These are phyloP conservation scores for Aphaenogaster floridana DNA, from an alignment of 1,140 invertebrate genomes.

Conservation along the genomic window DNA sequence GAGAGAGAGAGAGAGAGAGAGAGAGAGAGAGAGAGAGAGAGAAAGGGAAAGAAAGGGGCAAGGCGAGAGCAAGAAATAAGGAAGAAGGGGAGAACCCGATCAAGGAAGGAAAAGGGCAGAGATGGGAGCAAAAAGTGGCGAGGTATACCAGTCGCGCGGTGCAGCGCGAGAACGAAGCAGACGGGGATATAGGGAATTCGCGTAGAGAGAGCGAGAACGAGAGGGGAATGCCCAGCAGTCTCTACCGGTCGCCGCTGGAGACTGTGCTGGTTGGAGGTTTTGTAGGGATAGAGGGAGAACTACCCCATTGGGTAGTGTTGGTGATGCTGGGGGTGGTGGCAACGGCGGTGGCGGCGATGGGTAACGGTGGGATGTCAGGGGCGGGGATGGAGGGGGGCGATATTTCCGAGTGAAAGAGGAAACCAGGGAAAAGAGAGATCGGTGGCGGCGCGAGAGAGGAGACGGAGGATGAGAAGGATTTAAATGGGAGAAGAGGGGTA, in stretches of 20 bases:
- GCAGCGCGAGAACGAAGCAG: constrained; percentile 51
- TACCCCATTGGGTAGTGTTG: constrained; percentile 44
- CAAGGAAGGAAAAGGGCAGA: constrained; percentile 55
- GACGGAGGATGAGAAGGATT: constrained; percentile 58
- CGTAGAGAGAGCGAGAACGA: neutral
- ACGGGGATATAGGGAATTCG: constrained; percentile 48
- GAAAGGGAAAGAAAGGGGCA: neutral
- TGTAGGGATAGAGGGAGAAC: constrained; percentile 34
- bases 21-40: neutral
- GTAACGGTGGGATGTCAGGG: constrained; percentile 1
- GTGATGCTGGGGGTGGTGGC: constrained; percentile 58
- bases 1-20: neutral
- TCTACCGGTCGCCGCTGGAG: constrained; percentile 40
- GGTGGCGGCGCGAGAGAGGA: constrained; percentile 9
- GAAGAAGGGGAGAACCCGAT: constrained; percentile 50
- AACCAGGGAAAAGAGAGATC: constrained; percentile 61
- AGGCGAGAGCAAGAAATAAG: constrained; percentile 45
- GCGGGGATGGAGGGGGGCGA: neutral
- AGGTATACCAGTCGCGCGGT: constrained; percentile 43
- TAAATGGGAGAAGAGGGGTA: constrained; percentile 32
- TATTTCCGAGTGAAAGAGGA: constrained; percentile 51
- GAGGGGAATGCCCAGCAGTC: constrained; percentile 60
- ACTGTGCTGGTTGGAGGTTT: constrained; percentile 46
- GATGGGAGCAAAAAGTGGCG: constrained; percentile 54
- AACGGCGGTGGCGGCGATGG: constrained; percentile 17